phyloP scores from a whole-genome alignment of 2,113 vertebrate genomes.

The Cottus gobio region DNA sequence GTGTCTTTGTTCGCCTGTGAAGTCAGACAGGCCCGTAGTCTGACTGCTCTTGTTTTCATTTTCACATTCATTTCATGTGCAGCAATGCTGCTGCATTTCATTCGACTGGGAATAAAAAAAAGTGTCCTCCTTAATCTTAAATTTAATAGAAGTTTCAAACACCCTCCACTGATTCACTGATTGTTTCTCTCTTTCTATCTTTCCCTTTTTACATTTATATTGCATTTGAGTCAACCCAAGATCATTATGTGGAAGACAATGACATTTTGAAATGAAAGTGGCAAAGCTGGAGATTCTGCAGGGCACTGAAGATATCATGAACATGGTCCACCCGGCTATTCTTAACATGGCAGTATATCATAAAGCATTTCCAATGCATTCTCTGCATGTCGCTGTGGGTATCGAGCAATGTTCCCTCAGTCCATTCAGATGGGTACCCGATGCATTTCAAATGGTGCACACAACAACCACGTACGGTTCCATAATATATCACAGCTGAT shows the following conservation, averaged over 20 bases:
- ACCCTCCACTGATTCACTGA: slow-evolving; percentile 18
- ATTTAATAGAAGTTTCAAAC: slow-evolving; percentile 14
- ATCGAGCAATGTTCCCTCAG: slow-evolving; percentile 38
- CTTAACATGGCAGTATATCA: slow-evolving; percentile 27
- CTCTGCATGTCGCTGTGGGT: slow-evolving; percentile 60
- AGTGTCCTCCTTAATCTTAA: background rate
- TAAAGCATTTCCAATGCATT: slow-evolving; percentile 59
- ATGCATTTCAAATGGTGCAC: slow-evolving; percentile 65
- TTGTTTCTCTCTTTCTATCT: slow-evolving; percentile 27
- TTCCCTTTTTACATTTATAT: slow-evolving; percentile 12
- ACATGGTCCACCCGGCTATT: slow-evolving; percentile 17
- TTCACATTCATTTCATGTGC: slow-evolving; percentile 22
- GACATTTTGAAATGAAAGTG: slow-evolving; percentile 14
- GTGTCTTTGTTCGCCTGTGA: background rate
- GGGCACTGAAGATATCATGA: slow-evolving; percentile 66
- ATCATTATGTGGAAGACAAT: slow-evolving; percentile 6
- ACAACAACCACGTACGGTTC: slow-evolving; percentile 18
- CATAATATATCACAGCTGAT: slow-evolving; percentile 10
- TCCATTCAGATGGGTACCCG: slow-evolving; percentile 43
- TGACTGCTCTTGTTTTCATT: slow-evolving; percentile 30
- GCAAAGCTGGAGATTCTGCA: slow-evolving; percentile 47
- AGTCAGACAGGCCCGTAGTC: background rate
- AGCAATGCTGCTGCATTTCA: slow-evolving; percentile 12
- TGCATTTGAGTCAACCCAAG: slow-evolving; percentile 7
- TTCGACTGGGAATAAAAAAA: slow-evolving; percentile 14